Evolutionary conservation across 2,888 invertebrate species (phyloP), one percentile per base, ranked within the genome.

Genomic region (Orthonychiurus folsomi): DNA sequence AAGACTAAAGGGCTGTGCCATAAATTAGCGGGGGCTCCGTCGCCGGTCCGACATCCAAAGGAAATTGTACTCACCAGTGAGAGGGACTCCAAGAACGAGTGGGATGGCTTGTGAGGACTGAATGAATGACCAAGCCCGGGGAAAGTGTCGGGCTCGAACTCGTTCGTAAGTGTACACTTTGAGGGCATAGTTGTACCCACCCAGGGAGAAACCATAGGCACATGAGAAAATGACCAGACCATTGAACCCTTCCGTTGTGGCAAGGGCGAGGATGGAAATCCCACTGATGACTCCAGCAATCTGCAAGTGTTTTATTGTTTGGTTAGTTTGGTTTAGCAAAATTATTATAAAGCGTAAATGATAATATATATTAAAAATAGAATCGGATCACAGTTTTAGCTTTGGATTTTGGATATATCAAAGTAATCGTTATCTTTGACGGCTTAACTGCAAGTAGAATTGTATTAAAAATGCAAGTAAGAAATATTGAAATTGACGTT

Each of bases 81-180:
- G 82, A 9, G 90, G 90, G 55, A 90, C 87, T 56, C 91, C 91
- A 58, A 91, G 85, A 1, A 88, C 86, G 54, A 88, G 86, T 5
- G 91, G 89, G 74, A 92, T 85, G 20, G 89, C 88, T 77, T 91
- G 91, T 15, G 88, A 88, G 76, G 88, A 89, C 77, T 89, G 89
- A 59, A 91, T 86, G 79, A 88, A 92, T 63, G 90, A 88, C 91
- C 91, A 91, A 1, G 90, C 89, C 60, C 89, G 81, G 0, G 90
- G 88, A 75, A 91, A 91, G 77, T 92, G 88, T 66, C 90, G 81
- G 1, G 89, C 89, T 59, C 89, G 80, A 26, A 92, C 90, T 65
- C 89, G 81, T 77, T 92, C 91, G 76, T 89, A 90, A 0, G 89
- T 89, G 79, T 89, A 91, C 85, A 91, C 88, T 79, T 91, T 91